phyloP scores from a whole-genome alignment of 2,113 vertebrate species.

The Willisornis vidua region DNA sequence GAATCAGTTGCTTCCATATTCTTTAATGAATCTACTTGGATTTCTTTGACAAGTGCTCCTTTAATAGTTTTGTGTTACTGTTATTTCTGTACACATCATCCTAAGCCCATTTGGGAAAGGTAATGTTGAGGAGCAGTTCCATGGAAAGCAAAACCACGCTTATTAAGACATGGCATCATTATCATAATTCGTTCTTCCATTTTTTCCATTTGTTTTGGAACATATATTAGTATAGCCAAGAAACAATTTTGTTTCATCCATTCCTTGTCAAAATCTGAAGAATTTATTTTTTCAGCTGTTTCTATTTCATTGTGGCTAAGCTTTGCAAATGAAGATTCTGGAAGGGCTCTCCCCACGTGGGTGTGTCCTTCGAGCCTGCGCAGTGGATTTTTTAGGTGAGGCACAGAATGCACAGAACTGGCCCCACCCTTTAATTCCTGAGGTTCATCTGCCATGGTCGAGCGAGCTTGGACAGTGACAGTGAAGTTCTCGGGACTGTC shows the following conservation, averaged over 20 bases:
- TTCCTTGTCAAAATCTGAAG: neutral
- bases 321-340: too few relatives aligned
- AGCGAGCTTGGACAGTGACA: too few relatives aligned
- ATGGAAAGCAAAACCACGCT: rapidly evolving
- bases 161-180: neutral
- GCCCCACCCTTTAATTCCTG: too few relatives aligned
- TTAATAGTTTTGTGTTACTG: neutral
- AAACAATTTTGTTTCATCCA: neutral
- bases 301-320: too few relatives aligned
- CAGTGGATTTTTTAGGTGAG: too few relatives aligned
- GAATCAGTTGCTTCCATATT: neutral
- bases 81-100: neutral
- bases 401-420: too few relatives aligned
- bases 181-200: neutral
- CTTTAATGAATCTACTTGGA: neutral
- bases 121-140: neutral
- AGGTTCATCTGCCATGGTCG: too few relatives aligned
- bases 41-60: neutral
- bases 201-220: neutral
- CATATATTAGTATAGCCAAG: neutral
- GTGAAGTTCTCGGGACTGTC: too few relatives aligned
- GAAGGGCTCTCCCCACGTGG: too few relatives aligned
- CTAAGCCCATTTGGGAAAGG: neutral
- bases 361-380: too few relatives aligned
- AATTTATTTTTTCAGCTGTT: neutral